Conservation (phyloP, 2,113 vertebrate species). For the Colossoma macropomum region DNA sequence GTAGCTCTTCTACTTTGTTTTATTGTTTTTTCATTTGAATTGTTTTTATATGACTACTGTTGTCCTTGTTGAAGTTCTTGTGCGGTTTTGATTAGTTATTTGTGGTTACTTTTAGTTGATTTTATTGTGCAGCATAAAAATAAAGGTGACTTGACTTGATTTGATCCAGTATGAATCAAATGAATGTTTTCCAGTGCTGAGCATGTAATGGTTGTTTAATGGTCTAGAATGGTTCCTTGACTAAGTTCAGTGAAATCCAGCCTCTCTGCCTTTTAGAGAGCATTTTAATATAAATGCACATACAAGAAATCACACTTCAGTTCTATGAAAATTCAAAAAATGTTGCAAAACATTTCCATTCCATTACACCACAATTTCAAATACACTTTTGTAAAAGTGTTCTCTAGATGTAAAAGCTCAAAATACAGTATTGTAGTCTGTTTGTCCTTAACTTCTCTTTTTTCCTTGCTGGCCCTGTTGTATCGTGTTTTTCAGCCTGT, state of each 20-base stretch:
- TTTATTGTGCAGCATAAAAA: no score
- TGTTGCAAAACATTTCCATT: not conserved
- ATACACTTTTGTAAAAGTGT: not conserved
- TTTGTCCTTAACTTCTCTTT: not conserved
- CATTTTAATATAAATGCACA: not conserved
- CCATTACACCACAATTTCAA: not conserved
- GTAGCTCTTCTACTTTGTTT: no score
- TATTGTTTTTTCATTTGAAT: no score
- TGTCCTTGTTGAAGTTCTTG: no score
- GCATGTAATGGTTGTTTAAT: constrained; percentile 3
- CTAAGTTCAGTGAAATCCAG: not conserved
- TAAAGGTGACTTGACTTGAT: no score
- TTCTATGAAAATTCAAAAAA: not conserved
- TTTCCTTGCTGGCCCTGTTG: not conserved
- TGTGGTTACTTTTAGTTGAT: no score
- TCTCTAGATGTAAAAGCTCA: not conserved
- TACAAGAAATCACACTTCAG: not conserved
- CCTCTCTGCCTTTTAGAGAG: not conserved
- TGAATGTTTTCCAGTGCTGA: not conserved
- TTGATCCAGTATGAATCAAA: not conserved
- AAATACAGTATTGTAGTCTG: not conserved
- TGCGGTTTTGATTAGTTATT: no score
- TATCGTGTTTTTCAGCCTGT: not conserved
- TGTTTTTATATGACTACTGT: no score
- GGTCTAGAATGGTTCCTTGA: not conserved